phyloP scores from a whole-genome alignment of 1,140 invertebrate species.

The Batillaria attramentaria region DNA sequence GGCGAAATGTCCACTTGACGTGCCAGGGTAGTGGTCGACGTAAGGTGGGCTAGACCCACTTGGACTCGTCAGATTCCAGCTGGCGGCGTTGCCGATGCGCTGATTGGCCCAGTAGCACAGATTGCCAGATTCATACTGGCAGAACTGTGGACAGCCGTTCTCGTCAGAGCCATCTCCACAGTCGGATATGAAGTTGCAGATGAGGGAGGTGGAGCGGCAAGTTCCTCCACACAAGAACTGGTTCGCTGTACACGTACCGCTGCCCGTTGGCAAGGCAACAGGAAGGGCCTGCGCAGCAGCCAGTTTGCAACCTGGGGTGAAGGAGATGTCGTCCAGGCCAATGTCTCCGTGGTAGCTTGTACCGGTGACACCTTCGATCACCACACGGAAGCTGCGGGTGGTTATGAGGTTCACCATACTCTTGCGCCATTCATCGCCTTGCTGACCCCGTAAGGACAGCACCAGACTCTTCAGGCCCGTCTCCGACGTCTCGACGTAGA shows the following conservation, averaged over 20 bases:
- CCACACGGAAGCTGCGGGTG: slow-evolving; percentile 34
- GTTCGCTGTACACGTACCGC: slow-evolving; percentile 53
- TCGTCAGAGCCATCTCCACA: slow-evolving; percentile 61
- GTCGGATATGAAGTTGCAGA: slow-evolving; percentile 82
- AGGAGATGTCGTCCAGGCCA: slow-evolving; percentile 80
- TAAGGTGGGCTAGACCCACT: slow-evolving; percentile 48
- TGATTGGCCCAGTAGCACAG: slow-evolving; percentile 59
- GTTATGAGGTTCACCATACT: slow-evolving; percentile 50
- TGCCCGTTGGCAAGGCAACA: slow-evolving; percentile 47
- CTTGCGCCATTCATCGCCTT: slow-evolving; percentile 57
- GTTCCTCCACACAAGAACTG: slow-evolving; percentile 51
- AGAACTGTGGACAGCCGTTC: slow-evolving; percentile 48
- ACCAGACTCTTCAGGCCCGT: slow-evolving; percentile 51
- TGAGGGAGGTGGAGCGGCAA: slow-evolving; percentile 50
- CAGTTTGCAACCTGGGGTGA: slow-evolving; percentile 63
- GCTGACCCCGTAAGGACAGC: slow-evolving; percentile 49
- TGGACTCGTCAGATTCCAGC: slow-evolving; percentile 50
- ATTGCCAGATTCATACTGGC: slow-evolving; percentile 55
- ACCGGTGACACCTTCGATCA: slow-evolving; percentile 76
- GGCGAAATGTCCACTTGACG: slow-evolving; percentile 52
- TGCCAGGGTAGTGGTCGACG: slow-evolving; percentile 57
- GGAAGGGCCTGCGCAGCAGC: slow-evolving; percentile 44
- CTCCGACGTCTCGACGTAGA: slow-evolving; percentile 37
- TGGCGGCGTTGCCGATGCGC: slow-evolving; percentile 39
- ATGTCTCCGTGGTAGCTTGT: slow-evolving; percentile 81